Conservation (phyloP, 92 coral and sea anemone species). For the Phenganax subtilis region DNA sequence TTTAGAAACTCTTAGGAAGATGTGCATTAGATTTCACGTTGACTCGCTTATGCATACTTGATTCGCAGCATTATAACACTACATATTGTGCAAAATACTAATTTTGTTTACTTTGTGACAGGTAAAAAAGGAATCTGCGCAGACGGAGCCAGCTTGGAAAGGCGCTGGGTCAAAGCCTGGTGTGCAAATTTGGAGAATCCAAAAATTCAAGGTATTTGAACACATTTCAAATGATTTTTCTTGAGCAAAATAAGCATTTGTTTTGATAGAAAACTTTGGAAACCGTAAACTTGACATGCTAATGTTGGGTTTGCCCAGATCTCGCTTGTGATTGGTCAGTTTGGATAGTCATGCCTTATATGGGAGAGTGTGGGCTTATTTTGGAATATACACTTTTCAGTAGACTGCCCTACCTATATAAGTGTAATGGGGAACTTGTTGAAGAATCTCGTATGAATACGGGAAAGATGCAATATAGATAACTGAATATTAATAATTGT, state of each 20-base stretch:
- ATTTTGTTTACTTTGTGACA: constrained; percentile 24
- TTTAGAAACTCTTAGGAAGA: background rate
- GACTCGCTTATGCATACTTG: background rate
- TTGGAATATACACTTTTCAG: background rate
- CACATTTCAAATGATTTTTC: background rate
- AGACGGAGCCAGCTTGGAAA: constrained; percentile 61
- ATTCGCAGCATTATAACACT: background rate
- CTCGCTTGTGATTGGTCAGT: constrained; percentile 19
- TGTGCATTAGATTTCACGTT: background rate
- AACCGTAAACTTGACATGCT: background rate
- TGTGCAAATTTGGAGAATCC: constrained; percentile 67
- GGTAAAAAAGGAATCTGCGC: constrained; percentile 65
- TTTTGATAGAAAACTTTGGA: background rate
- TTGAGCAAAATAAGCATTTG: background rate
- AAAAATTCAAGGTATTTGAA: constrained; percentile 56
- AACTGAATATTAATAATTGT: no score
- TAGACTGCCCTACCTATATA: no score
- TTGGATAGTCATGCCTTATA: background rate
- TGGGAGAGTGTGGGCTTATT: constrained; percentile 14
- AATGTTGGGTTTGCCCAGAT: constrained; percentile 35
- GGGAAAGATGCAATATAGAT: no score
- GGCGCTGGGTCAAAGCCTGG: constrained; percentile 68
- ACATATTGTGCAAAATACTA: background rate
- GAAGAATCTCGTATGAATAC: no score
- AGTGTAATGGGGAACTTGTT: no score